Conservation (phyloP, 1,140 invertebrate genomes). For the Mactra quadrangularis region DNA sequence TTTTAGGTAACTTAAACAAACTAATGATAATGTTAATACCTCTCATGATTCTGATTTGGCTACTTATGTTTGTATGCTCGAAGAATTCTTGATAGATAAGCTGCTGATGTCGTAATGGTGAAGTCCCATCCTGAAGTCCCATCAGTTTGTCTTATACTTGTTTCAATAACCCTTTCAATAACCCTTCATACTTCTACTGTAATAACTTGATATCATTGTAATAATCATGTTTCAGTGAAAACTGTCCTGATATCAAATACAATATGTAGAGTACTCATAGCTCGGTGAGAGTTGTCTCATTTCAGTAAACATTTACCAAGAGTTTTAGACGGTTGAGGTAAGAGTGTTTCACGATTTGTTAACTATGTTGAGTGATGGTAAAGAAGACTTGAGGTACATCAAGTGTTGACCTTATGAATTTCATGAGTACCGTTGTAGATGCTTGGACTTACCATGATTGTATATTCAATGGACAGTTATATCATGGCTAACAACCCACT, state of each 20-base stretch:
- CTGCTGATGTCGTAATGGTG: slow-evolving; percentile 14
- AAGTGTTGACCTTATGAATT: slow-evolving; percentile 50
- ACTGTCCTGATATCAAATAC: slow-evolving; percentile 60
- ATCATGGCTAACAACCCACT: slow-evolving; percentile 25
- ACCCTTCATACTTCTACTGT: slow-evolving; percentile 23
- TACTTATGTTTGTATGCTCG: slow-evolving; percentile 11
- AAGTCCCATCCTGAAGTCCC: slow-evolving; percentile 51
- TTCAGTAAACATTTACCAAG: slow-evolving; percentile 41
- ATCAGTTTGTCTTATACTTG: slow-evolving; percentile 28
- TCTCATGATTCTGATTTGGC: slow-evolving; percentile 38
- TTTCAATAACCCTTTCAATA: slow-evolving; percentile 30
- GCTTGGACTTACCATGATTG: slow-evolving; percentile 38
- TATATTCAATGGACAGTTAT: not conserved
- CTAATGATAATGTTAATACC: slow-evolving; percentile 26
- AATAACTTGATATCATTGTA: slow-evolving; percentile 51
- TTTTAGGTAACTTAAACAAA: slow-evolving; percentile 40
- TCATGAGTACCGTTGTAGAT: slow-evolving; percentile 33
- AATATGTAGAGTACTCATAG: too few relatives aligned
- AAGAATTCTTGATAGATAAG: slow-evolving; percentile 61
- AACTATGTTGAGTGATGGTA: slow-evolving; percentile 18
- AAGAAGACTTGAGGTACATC: slow-evolving; percentile 20
- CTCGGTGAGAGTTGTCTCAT: slow-evolving; percentile 45
- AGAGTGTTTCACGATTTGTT: slow-evolving; percentile 45
- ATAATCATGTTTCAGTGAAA: slow-evolving; percentile 57
- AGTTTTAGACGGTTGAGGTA: too few relatives aligned